Base-by-base conservation (phyloP, 2,888 invertebrate species). In the Dynastes grantii region DNA sequence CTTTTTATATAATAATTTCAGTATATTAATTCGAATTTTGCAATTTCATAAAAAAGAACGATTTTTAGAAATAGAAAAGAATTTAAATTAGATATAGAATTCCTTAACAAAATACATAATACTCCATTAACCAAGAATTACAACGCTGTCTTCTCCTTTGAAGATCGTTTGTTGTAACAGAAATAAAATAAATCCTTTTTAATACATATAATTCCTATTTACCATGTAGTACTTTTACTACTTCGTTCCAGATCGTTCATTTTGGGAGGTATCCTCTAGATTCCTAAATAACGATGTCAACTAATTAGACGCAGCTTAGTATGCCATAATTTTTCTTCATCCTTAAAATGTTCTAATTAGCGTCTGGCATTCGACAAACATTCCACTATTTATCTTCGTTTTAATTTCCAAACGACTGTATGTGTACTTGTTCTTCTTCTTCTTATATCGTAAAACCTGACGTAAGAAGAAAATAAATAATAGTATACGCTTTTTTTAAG, bases 271-370 rank as follows among this genome's bases (percentile, higher is more conserved):
- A 63, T 63, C 27, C 32, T 32, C 63, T 27, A n/a, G 8, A 58
- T 63, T 27, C 63, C 32, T 63, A 63, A 63, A 63, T 63, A 63
- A 63, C 63, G 63, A 63, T 63, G 63, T 63, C 63, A 63, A 63
- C 63, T 63, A 63, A 63, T 63, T 63, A 63, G 63, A 63, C 27
- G 27, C 13, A 63, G 27, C 63, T 63, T 63, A 27, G 63, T 63
- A 63, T 4, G 13, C 63, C 11, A 63, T 63, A 63, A 63, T 63
- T 63, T 32, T 63, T 63, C 63, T 63, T 27, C 63, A 22, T 58
- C 22, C 22, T 58, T 63, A 63, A 29, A 63, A 63, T 32, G 63
- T 63, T 63, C 63, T 63, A 63, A 63, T 63, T 63, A 63, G 63
- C 27, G 29, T 63, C 63, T 63, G 63, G 63, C 63, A 63, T 63